These are phyloP conservation scores for Heliconius charithonia DNA, from an alignment of 2,888 invertebrate genomes.

Conservation along the genomic window DNA sequence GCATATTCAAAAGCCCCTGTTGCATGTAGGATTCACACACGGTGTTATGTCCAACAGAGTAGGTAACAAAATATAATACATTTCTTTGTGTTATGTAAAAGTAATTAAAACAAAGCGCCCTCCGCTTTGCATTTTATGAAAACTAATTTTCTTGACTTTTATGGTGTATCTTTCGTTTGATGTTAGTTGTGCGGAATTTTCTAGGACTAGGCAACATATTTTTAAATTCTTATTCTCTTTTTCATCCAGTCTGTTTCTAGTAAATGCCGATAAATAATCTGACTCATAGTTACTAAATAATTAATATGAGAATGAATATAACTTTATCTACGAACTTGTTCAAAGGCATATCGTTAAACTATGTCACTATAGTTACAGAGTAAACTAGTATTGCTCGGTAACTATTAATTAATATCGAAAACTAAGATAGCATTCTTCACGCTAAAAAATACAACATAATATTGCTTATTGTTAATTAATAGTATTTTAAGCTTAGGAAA, in stretches of 20 bases:
- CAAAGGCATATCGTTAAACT: background rate
- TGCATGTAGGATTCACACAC: conserved; percentile 17
- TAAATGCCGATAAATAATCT: no score
- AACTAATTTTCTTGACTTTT: no score
- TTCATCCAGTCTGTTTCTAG: no score
- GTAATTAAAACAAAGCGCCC: background rate
- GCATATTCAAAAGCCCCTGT: conserved; percentile 25
- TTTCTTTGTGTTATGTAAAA: background rate
- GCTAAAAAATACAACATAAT: background rate
- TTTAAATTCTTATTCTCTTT: no score
- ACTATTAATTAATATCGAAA: background rate
- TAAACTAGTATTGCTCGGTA: background rate
- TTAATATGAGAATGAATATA: background rate
- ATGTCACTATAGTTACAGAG: background rate
- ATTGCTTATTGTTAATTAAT: background rate
- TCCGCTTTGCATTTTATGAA: background rate
- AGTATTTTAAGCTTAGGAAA: no score
- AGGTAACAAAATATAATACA: background rate
- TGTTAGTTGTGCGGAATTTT: no score
- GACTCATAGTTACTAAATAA: background rate
- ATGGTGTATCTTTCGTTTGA: no score
- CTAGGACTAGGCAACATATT: no score
- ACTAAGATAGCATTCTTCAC: background rate
- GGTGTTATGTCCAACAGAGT: background rate
- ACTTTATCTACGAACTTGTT: background rate